Evolutionary conservation across 2,888 invertebrate genomes (phyloP).

Genomic region (Agriopis aurantiaria): DNA sequence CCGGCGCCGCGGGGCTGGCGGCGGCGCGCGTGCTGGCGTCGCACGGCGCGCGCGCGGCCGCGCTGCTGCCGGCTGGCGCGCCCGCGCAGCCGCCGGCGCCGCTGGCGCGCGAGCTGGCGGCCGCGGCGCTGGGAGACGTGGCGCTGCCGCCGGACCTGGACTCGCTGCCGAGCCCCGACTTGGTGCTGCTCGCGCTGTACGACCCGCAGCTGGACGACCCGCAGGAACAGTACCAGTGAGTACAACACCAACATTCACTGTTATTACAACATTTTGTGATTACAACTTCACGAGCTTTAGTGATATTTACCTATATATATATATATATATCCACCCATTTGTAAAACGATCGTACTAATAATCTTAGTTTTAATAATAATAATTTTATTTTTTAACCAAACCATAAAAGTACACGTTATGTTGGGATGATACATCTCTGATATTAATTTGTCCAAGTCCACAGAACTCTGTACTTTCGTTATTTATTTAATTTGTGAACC

Average conservation of each 20-base stretch:
- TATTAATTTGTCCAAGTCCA: too few species aligned
- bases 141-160: slow-evolving; percentile 67
- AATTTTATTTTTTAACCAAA: too few species aligned
- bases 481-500: too few species aligned
- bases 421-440: too few species aligned
- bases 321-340: too few species aligned
- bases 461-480: too few species aligned
- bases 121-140: slow-evolving; percentile 56
- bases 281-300: too few species aligned
- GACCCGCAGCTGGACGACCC: slow-evolving; percentile 28
- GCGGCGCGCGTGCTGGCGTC: slow-evolving; percentile 93
- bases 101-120: slow-evolving; percentile 45
- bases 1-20: slow-evolving; percentile 87
- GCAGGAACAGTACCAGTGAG: slow-evolving; percentile 66
- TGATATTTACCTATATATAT: too few species aligned
- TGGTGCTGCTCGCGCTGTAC: slow-evolving; percentile 37
- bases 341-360: too few species aligned
- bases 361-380: too few species aligned
- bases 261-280: too few species aligned
- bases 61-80: slow-evolving; percentile 83
- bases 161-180: slow-evolving; percentile 47
- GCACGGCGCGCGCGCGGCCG: slow-evolving; percentile 92
- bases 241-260: slow-evolving; percentile 51
- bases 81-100: slow-evolving; percentile 52
- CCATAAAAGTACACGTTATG: too few species aligned